Evolutionary conservation across 2,888 invertebrate genomes (phyloP), one percentile per base, ranked within the genome.

Genomic region (Microdon myrmicae): DNA sequence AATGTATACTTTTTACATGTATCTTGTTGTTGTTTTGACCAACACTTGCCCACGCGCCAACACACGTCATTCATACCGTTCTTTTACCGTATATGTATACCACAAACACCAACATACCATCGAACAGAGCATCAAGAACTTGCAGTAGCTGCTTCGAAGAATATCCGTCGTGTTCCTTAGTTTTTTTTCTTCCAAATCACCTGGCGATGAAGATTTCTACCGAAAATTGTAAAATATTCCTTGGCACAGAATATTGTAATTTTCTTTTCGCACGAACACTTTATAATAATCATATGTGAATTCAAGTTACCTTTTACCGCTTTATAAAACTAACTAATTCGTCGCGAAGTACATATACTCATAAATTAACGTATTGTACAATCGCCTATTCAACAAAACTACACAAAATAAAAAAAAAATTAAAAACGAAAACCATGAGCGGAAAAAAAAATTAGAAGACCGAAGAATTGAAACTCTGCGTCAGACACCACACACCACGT

Each of bases 401-500:
- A n/a, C n/a, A n/a, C n/a, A 17, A 20, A 38, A 37, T 37, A 14
- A 19, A 12, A 10, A 14, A 23, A 14, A 22, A n/a, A 37, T 26
- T 10, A 6, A 8, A 45, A 38, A 47, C 16, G 8, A 35, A 47
- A 5, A 22, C n/a, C n/a, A n/a, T n/a, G n/a, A n/a, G n/a, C n/a
- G n/a, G n/a, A 23, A 37, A 25, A 26, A 44, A 44, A 28, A 10
- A 23, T 14, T 26, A 13, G 6, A 29, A 31, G n/a, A 28, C 22
- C 31, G 43, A 56, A 12, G 23, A 22, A 25, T 17, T 38, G 41
- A 45, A 56, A 58, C 51, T 23, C 64, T 58, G 41, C 47, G 43
- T 45, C 35, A 45, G 44, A 56, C 37, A 41, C 39, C 49, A 51
- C 35, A 56, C 58, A 58, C 58, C 58, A 64, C 64, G 64, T 64